Conservation (phyloP, 2,888 invertebrate species). For the Entomobrya proxima region DNA sequence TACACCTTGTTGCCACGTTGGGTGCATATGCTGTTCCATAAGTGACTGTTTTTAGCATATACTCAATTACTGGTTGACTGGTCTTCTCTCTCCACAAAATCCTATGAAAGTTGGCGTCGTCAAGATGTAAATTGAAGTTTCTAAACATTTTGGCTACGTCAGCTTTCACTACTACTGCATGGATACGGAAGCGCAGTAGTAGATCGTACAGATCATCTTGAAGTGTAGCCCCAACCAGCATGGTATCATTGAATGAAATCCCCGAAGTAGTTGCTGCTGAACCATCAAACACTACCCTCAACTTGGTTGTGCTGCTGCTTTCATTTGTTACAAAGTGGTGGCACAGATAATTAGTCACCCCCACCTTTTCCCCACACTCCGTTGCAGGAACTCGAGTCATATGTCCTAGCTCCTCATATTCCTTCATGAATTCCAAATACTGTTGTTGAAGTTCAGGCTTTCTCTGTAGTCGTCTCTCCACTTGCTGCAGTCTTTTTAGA, state of each 20-base stretch:
- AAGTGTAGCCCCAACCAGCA: conserved; percentile 76
- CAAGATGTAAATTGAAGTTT: conserved; percentile 74
- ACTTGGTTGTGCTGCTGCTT: conserved; percentile 57
- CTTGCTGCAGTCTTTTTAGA: not conserved
- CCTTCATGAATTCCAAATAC: conserved; percentile 72
- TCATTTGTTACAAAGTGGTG: conserved; percentile 66
- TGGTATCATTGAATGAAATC: conserved; percentile 76
- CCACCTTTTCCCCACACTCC: not conserved
- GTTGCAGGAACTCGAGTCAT: conserved; percentile 62
- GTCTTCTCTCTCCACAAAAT: conserved; percentile 76
- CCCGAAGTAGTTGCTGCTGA: conserved; percentile 35
- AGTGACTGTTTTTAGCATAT: conserved; percentile 75
- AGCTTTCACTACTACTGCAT: conserved; percentile 76
- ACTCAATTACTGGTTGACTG: conserved; percentile 64
- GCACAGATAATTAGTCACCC: conserved; percentile 38
- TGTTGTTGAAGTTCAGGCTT: conserved; percentile 54
- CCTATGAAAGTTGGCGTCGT: conserved; percentile 76
- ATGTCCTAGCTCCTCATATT: conserved; percentile 73
- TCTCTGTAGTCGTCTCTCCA: conserved; percentile 30
- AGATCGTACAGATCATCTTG: conserved; percentile 76
- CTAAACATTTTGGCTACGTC: conserved; percentile 77
- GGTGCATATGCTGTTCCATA: conserved; percentile 76
- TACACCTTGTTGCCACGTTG: conserved; percentile 75
- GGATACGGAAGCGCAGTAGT: conserved; percentile 75
- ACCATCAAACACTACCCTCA: conserved; percentile 70